Base-by-base conservation (phyloP, 2,888 invertebrate species). In the Aquatica leii region DNA sequence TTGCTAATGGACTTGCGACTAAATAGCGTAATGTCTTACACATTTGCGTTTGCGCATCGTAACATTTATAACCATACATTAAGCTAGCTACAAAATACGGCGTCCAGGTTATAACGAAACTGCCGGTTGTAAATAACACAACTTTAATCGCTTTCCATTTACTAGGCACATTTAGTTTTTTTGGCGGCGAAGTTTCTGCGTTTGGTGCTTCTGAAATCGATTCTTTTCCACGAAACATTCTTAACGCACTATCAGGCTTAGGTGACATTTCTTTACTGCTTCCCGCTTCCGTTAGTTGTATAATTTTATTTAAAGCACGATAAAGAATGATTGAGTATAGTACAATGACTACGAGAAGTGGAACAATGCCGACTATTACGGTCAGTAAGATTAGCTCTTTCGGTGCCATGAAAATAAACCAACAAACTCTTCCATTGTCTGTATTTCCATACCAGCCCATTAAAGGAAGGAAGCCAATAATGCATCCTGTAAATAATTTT, bases 81-180 rank as follows among this genome's bases (percentile, higher is more conserved):
- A 84, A 82, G 1, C 85, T 84, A 1, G 83, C 80, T n/a, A 87
- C 76, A 69, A 88, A 88, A 71, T 86, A 88, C 0, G 88, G 89
- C 34, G 84, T 79, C 89, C 89, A 89, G 0, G 88, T 87, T 4
- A 86, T 71, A 66, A 88, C 77, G 70, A 88, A 87, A 71, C 86
- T 85, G 1, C 86, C 85, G 0, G 87, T 85, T 12, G 88, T 88
- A 8, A 88, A 82, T 73, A 86, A 75, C 0, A 89, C 88, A 14
- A 89, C 84, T 70, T 85, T 86, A 4, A 88, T 84, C 0, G 88
- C 88, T 70, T 87, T 85, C 84, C 86, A 86, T 77, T 86, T 87
- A 59, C 82, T 84, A 0, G 84, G 84, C 61, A 56, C 57, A 35
- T 71, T 69, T 5, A 70, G 40, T 40, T 20, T 66, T 70, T 59